phyloP scores from a whole-genome alignment of 2,797 vertebrate genomes.

The Calcarius lapponicus region DNA sequence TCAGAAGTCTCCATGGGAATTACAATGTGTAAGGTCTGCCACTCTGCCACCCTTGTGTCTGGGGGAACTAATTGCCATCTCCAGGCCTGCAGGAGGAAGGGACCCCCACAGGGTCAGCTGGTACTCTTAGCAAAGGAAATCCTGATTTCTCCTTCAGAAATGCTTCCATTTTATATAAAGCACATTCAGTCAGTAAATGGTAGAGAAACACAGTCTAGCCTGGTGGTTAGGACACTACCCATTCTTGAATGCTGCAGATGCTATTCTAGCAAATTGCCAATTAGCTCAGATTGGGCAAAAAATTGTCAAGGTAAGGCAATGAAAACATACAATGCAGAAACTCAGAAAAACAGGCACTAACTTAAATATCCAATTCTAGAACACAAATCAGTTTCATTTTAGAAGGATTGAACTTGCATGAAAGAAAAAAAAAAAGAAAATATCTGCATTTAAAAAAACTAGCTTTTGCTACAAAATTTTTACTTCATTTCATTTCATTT shows the following conservation, averaged over 20 bases:
- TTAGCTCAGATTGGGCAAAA: neutral
- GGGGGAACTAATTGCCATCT: neutral
- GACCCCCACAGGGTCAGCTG: neutral
- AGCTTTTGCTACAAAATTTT: neutral
- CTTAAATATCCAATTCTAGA: neutral
- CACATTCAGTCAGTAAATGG: neutral
- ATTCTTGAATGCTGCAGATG: neutral
- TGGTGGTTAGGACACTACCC: neutral
- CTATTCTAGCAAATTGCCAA: neutral
- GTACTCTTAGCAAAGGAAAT: neutral
- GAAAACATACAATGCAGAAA: neutral
- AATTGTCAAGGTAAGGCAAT: neutral
- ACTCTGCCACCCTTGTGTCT: fast-evolving
- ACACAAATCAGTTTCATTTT: neutral
- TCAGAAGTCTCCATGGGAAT: neutral
- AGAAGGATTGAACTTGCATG: neutral
- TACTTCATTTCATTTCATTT: neutral
- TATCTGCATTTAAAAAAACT: neutral
- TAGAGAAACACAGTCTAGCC: neutral
- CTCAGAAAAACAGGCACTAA: neutral
- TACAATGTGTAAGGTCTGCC: neutral
- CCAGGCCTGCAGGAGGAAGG: neutral
- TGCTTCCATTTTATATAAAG: neutral
- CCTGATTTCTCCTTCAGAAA: neutral
- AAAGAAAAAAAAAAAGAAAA: neutral